Percentiles rank a stretch among this genome's conserved stretches.
phyloP scores from a whole-genome alignment of 1,140 invertebrate genomes.

The Bathynomus jamesi region DNA sequence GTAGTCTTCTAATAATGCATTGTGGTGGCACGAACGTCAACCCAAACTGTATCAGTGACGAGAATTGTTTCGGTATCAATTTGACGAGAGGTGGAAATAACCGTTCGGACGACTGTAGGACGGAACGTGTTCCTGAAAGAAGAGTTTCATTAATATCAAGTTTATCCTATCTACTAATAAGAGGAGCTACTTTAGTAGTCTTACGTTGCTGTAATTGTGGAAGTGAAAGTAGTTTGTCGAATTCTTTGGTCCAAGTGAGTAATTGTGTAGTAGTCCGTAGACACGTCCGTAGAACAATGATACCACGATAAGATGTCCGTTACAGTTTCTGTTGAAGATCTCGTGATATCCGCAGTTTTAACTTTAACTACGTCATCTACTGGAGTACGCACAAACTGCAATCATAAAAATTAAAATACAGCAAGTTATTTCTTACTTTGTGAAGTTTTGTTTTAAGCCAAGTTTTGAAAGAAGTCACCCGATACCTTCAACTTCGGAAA shows the following conservation, averaged over 20 bases:
- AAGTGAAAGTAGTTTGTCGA: slow-evolving; percentile 7
- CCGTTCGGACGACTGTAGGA: neutral
- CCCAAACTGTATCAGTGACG: neutral
- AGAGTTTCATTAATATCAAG: neutral
- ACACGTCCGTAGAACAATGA: slow-evolving; percentile 6
- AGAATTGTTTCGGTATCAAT: neutral
- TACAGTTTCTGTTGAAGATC: slow-evolving; percentile 6
- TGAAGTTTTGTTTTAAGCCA: no score
- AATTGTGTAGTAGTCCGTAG: neutral
- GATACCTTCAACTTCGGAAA: no score
- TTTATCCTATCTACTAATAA: neutral
- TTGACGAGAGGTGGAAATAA: neutral
- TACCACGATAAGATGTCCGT: neutral
- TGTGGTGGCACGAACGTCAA: no score
- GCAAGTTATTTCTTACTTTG: no score
- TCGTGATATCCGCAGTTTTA: neutral
- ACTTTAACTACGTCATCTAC: slow-evolving; percentile 11
- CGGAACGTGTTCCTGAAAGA: neutral
- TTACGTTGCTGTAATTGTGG: slow-evolving; percentile 4
- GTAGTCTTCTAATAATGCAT: no score
- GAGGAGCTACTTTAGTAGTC: neutral
- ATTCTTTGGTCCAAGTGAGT: slow-evolving; percentile 13
- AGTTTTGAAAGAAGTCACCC: no score
- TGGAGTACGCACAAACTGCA: slow-evolving; percentile 1
- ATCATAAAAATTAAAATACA: neutral